Base-by-base conservation (phyloP, 37 sponge, comb jelly and placozoan genomes). In the Lycopodina hypogea region DNA sequence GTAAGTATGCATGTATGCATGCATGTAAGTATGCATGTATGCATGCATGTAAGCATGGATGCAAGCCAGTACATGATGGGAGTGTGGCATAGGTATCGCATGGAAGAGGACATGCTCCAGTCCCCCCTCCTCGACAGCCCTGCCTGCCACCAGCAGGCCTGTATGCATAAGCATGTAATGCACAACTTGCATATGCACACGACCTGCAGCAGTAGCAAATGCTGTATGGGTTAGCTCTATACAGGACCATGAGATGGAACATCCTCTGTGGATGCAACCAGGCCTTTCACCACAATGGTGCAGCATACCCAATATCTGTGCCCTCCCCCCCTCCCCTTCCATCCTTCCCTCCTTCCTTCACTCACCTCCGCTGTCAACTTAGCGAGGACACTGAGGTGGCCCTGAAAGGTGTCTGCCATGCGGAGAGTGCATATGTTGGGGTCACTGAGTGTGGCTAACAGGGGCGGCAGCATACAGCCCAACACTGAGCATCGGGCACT, bases 351-450 rank as follows among this genome's bases (percentile, higher is more conserved):
- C 21, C 69, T 4, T 24, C 42, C 42, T 23, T 2, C 6, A 17
- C 69, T 52, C 21, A 87, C 87, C 87, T 87, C 72, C 15, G 87
- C 87, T 28, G 56, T 45, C 30, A 76, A 76, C 42, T 80, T 74
- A 15, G 67, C 77, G 58, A 87, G 81, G 22, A 33, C 11, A 23
- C 58, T 67, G 56, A 87, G 68, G 30, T 45, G 39, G 32, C 56
- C 51, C 55, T 80, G 82, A 38, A 87, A 69, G 6, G 64, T 70
- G 77, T 73, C 76, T 36, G 87, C 77, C 71, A 87, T 68, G 0
- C 42, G 59, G 24, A 87, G 76, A 0, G 82, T 76, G 48, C 76
- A 74, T 21, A 67, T 35, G 22, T 6, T 0, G 0, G 59, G 75
- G 61, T 87, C 77, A 42, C 87, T 69, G 58, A 81, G 37, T 26